Base-by-base conservation (phyloP, 1,140 invertebrate species). In the Papilio polyxenes region DNA sequence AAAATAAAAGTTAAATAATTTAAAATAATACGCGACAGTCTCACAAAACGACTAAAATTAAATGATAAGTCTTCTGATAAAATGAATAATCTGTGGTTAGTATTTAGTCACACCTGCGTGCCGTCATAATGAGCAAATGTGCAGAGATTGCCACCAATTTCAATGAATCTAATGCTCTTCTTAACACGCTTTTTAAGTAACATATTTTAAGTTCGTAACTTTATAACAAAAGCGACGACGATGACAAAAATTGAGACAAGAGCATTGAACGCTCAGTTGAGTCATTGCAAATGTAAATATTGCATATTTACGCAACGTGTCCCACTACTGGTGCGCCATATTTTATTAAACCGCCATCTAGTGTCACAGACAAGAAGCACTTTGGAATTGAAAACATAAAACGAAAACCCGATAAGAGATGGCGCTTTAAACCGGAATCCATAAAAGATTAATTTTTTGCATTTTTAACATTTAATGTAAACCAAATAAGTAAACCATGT, bases 21-120 rank as follows among this genome's bases (percentile, higher is more conserved):
- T 37, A 15, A 37, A 31, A 37, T 37, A 72, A 31, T 37, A 85
- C 59, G 59, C 48, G 82, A 65, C 77, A 82, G 82, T 51, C 80
- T 81, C 75, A 78, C 65, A 49, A 51, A 76, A 65, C 80, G 75
- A 81, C 77, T 23, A 77, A 82, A 82, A 78, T 80, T 81, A 72
- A 82, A 83, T 83, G 84, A 85, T 85, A 83, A 82, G 77, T 56
- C 40, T 75, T 62, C 59, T 87, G 88, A 87, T 87, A 84, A 85
- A 87, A 69, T 85, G 80, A 84, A 72, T 82, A 87, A 87, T 87
- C 86, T 85, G 83, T 85, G 83, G 86, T 84, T 83, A 83, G 84
- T 81, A 49, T 82, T 87, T 86, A 88, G 85, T 88, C 86, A 88
- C 83, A 84, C 82, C 83, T 83, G 65, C 74, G 72, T 69, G 78